These are phyloP conservation scores for Eubasilissa splendida DNA, from an alignment of 2,888 invertebrate genomes.

Conservation along the genomic window DNA sequence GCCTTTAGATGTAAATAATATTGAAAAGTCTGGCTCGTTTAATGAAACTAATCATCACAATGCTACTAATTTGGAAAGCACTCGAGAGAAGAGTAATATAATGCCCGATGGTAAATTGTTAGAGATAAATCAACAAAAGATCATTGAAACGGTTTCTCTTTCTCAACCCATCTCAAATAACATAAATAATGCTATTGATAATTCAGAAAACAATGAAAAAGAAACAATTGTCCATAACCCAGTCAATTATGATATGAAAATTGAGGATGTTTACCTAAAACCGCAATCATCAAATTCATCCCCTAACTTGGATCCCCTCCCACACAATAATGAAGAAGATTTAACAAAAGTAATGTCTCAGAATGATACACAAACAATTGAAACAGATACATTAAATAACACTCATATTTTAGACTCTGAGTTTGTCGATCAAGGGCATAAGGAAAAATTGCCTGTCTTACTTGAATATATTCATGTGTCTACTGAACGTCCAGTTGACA, in stretches of 20 bases:
- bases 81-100: too few relatives aligned
- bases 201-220: background rate
- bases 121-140: background rate
- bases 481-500: background rate
- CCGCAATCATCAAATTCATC: slow-evolving; percentile 22
- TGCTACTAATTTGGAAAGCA: too few relatives aligned
- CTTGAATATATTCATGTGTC: background rate
- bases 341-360: background rate
- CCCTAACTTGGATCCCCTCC: slow-evolving; percentile 7
- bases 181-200: background rate
- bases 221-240: background rate
- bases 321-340: slow-evolving; percentile 6
- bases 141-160: background rate
- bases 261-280: slow-evolving; percentile 14
- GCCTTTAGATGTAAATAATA: too few relatives aligned
- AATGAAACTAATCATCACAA: too few relatives aligned
- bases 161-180: background rate
- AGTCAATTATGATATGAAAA: slow-evolving; percentile 2
- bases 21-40: too few relatives aligned
- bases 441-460: background rate
- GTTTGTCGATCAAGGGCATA: background rate
- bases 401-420: slow-evolving; percentile 22
- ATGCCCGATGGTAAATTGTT: too few relatives aligned
- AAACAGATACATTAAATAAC: slow-evolving; percentile 14
- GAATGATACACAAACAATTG: slow-evolving; percentile 1